These are phyloP conservation scores for Poecilia picta DNA, from an alignment of 2,797 vertebrate species.

Conservation along the genomic window DNA sequence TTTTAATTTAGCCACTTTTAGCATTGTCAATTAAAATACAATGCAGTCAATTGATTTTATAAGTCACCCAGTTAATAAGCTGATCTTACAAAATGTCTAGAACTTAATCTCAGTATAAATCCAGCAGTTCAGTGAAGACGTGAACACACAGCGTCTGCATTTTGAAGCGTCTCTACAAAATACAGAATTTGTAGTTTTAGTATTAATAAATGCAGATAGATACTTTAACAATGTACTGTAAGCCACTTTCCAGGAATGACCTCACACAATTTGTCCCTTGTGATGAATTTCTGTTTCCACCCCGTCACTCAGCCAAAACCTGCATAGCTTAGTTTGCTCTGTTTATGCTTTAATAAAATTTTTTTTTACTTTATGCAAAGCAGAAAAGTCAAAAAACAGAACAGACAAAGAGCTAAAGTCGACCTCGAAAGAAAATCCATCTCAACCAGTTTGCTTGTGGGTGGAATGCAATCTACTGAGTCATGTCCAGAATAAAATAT, in stretches of 20 bases:
- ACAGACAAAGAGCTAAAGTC: background rate
- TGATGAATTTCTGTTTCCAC: background rate
- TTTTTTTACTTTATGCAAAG: background rate
- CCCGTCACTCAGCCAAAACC: background rate
- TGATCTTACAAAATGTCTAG: too few relatives aligned
- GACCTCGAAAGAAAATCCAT: background rate
- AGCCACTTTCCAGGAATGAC: background rate
- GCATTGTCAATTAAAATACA: too few relatives aligned
- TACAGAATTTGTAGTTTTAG: background rate
- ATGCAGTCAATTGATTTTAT: too few relatives aligned
- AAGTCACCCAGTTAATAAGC: too few relatives aligned
- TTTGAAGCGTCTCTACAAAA: background rate
- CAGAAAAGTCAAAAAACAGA: background rate
- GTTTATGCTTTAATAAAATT: background rate
- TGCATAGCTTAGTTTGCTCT: background rate
- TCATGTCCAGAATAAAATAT: slow-evolving; percentile 6
- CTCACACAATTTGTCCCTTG: background rate
- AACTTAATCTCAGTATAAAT: too few relatives aligned
- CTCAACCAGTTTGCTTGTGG: background rate
- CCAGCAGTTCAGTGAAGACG: too few relatives aligned
- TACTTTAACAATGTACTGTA: background rate
- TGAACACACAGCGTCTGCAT: too few relatives aligned
- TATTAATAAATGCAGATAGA: background rate
- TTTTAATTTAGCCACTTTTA: too few relatives aligned
- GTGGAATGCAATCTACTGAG: background rate